Evolutionary conservation across 1,140 invertebrate species (phyloP), one percentile per base, ranked within the genome.

Genomic region (Bradysia coprophila): DNA sequence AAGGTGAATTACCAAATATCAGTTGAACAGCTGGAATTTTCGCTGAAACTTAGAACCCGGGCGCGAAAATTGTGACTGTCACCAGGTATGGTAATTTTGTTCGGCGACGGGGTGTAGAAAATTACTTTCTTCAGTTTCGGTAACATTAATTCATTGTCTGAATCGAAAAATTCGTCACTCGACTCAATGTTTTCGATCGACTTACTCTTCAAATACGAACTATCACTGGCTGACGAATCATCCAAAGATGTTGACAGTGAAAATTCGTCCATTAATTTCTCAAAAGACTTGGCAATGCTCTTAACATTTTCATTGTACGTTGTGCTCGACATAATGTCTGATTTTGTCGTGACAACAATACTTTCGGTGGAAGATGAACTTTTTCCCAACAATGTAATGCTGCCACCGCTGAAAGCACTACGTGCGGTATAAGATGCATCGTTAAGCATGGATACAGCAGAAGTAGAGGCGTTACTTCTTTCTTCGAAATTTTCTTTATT

Each of bases 1-100:
- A n/a, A n/a, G n/a, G n/a, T n/a, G n/a, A 28, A 28, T 60, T 67
- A 83, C 80, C 80, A 83, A 51, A 82, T 81, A 63, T 83, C 80
- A 21, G 78, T 80, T 44, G 77, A 28, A 28, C 6, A 8, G 13
- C 24, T 28, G 6, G 24, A 75, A 45, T 68, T 69, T 52, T 69
- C 68, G 37, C 66, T 69, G 44, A 71, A 63, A 41, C 56, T 66
- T 46, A 72, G 55, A 43, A 72, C 63, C 52, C 62, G 61, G 45
- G 68, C 68, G 45, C 62, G 58, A 49, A 68, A 64, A 52, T 66
- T 62, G 33, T 57, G 56, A 43, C 62, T 63, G 52, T 71, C 68
- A 40, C 61, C 56, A 41, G 70, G 70, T 47, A 70, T 52, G 41
- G 66, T 67, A 9, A 72, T 63, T 59, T 65, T 66, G 52, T 58